A percentile compares a stretch with the other conserved stretches of the same genome.
Conservation (phyloP, 1,140 invertebrate genomes). For the Belonocnema kinseyi region DNA sequence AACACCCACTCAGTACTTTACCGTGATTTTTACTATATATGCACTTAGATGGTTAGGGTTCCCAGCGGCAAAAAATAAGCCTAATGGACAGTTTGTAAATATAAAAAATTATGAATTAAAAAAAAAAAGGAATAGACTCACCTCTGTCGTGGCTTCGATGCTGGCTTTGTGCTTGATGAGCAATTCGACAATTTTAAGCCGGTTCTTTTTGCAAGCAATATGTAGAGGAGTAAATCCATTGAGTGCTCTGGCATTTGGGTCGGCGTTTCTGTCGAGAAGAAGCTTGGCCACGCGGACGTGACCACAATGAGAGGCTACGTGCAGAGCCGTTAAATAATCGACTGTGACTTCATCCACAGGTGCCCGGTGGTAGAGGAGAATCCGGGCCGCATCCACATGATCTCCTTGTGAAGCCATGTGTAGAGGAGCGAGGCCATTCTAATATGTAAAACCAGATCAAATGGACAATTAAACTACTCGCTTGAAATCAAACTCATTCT, state of each 20-base stretch:
- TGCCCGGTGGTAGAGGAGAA: slow-evolving; percentile 94
- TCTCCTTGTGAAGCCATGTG: slow-evolving; percentile 98
- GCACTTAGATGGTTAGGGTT: no score
- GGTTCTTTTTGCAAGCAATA: slow-evolving; percentile 99
- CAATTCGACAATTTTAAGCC: slow-evolving; percentile 97
- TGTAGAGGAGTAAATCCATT: slow-evolving; percentile 99
- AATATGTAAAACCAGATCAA: slow-evolving; percentile 46
- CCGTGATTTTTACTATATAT: no score
- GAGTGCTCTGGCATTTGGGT: slow-evolving; percentile 96
- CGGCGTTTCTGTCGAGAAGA: slow-evolving; percentile 94
- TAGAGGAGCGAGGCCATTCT: slow-evolving; percentile 92
- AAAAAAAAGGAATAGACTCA: slow-evolving; percentile 57
- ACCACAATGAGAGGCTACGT: slow-evolving; percentile 96
- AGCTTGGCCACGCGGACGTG: slow-evolving; percentile 97
- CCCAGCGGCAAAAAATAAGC: no score
- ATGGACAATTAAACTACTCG: slow-evolving; percentile 14
- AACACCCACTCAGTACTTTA: no score
- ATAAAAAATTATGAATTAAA: no score
- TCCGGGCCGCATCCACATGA: slow-evolving; percentile 95
- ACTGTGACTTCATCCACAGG: slow-evolving; percentile 98
- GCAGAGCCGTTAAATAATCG: slow-evolving; percentile 97
- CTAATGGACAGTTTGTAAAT: no score
- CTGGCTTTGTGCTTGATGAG: slow-evolving; percentile 96
- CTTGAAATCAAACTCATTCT: neutral
- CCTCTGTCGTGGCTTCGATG: slow-evolving; percentile 91